Base-by-base conservation (phyloP, 2,888 invertebrate species). In the Lamellibrachia columna region DNA sequence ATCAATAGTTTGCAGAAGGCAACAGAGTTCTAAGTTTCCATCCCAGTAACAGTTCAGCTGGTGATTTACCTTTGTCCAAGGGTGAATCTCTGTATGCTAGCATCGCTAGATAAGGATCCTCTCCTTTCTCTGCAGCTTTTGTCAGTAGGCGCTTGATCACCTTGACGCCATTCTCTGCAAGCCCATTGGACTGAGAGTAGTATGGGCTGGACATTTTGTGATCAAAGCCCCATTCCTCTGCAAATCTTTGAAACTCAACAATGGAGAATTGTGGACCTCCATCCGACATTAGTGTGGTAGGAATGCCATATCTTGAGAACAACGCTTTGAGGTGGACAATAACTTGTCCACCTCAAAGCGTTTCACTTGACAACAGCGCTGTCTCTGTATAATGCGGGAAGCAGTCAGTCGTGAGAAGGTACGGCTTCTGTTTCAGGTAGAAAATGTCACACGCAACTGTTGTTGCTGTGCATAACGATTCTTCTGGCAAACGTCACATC, bases 21-120 rank as follows among this genome's bases (percentile, higher is more conserved):
- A 75, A 15, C 75, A 15, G 75, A 22, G 75, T 75, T 75, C 75
- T 75, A 15, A 22, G 75, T 75, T 75, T 75, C 15, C 75, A 40
- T 93, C 93, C 75, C 92, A 94, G 93, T 11, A 93, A 90, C 9
- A 94, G 53, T 53, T 94, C 93, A 7, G 93, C 92, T 28, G 94
- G 93, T 11, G 93, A 93, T 7, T 90, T 91, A 40, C 93, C 93
- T 90, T 90, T 90, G 15, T 93, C 92, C 7, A 94, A 90, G 52
- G 94, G 94, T 11, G 94, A 92, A 92, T 94, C 94, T 40, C 94
- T 52, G 75, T 94, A 94, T 60, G 92, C 94, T 7, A 94, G 91
- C 4, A 94, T n/a, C 9, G 92, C 91, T 15, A 94, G 22, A 53
- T 93, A n/a, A n/a, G n/a, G n/a, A n/a, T n/a, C n/a, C n/a, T n/a